Base-by-base conservation (phyloP, 1,140 invertebrate genomes). In the Drosophila lacertosa region DNA sequence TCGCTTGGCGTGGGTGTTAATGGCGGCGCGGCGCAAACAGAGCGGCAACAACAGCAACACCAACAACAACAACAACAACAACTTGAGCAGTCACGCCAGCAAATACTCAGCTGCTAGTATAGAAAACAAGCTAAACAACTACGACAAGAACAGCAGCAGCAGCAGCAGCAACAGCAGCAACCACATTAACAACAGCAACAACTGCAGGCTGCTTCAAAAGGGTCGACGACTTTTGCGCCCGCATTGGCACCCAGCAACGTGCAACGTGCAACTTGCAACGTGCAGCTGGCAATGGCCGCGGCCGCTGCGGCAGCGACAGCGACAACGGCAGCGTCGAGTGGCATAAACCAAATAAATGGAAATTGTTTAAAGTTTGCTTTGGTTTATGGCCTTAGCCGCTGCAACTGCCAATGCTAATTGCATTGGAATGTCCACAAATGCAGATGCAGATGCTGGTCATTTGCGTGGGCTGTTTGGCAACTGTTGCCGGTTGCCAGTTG, bases 341-440 rank as follows among this genome's bases (percentile, higher is more conserved):
- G 81, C 81, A 84, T 86, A 86, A 86, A 86, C 77, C 81, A 86
- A 86, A 86, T 79, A 86, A 86, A 86, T 86, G 82, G 77, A 86
- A 86, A 88, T 86, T 86, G 81, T 86, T 86, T 88, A 86, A 84
- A 86, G 81, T 80, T 76, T 77, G 65, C 77, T 81, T 86, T 86
- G 81, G 73, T 86, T 88, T 86, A 86, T 88, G 82, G 81, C 82
- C 82, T 86, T 74, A 83, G 58, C 69, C 48, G 20, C 54, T 33
- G 39, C 35, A 39, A 26, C 45, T 51, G 58, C 57, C 62, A 70
- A 81, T 88, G 82, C 77, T 81, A 86, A 86, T 86, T 86, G 77
- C 82, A 74, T 51, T 60, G 82, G 77, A 86, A 86, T 88, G 77
- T 81, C 67, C 76, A 66, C 48, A 62, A 51, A 55, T 59, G 64